Evolutionary conservation across 23 tunicate genomes (phyloP).

Genomic region (Corella eumyota): DNA sequence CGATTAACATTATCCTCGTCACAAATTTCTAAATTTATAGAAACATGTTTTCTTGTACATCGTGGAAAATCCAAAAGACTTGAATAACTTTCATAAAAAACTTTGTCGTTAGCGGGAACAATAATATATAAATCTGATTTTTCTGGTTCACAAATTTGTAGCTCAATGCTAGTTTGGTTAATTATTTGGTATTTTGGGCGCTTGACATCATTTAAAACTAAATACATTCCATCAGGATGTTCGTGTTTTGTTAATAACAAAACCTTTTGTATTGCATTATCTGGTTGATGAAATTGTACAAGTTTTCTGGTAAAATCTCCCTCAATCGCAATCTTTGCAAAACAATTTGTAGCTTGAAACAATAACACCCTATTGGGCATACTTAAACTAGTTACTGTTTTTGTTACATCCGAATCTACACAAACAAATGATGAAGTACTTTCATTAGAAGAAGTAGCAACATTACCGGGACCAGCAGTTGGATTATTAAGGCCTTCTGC

Average conservation of each 20-base stretch:
- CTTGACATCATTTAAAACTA: constrained; percentile 25
- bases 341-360: background rate
- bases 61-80: constrained; percentile 37
- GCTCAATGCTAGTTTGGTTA: constrained; percentile 10
- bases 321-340: constrained; percentile 20
- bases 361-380: too few species aligned
- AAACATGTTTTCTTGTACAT: constrained; percentile 13
- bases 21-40: constrained; percentile 19
- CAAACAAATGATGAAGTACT: constrained; percentile 54
- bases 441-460: constrained; percentile 18
- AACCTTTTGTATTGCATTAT: constrained; percentile 1
- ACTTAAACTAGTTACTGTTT: too few species aligned
- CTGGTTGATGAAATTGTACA: constrained; percentile 7
- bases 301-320: constrained; percentile 16
- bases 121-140: background rate
- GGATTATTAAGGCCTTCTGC: constrained; percentile 5
- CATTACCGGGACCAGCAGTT: too few species aligned
- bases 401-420: constrained; percentile 6
- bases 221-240: constrained; percentile 10
- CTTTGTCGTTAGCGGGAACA: constrained; percentile 2
- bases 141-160: constrained; percentile 15
- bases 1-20: constrained; percentile 4
- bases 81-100: constrained; percentile 33
- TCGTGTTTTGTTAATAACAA: constrained; percentile 24
- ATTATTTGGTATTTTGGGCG: constrained; percentile 11